These are phyloP conservation scores for Perca schrenkii DNA, from an alignment of 2,113 vertebrate genomes.

Conservation along the genomic window DNA sequence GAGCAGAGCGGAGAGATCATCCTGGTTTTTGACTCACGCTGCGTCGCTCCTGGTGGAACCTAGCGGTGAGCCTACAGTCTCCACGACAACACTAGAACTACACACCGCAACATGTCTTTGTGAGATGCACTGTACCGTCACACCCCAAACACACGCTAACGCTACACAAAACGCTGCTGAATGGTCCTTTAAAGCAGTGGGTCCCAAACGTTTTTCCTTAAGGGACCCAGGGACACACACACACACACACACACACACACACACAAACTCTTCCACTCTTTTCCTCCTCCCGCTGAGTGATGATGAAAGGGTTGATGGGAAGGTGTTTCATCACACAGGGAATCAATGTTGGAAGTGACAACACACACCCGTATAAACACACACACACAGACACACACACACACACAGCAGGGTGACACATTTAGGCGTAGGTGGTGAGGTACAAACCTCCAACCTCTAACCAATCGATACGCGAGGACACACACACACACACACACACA, in stretches of 20 bases:
- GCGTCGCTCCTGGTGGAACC: too few species aligned
- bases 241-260: slow-evolving; percentile 13
- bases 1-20: too few species aligned
- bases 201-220: too few species aligned
- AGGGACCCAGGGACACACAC: neutral
- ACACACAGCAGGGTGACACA: slow-evolving; percentile 41
- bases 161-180: neutral
- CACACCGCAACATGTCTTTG: neutral
- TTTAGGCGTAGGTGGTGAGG: slow-evolving; percentile 46
- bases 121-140: neutral
- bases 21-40: too few species aligned
- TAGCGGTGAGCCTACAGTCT: too few species aligned
- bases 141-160: too few species aligned
- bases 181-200: too few species aligned
- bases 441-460: slow-evolving; percentile 62
- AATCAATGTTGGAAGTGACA: slow-evolving; percentile 72
- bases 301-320: slow-evolving; percentile 67
- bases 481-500: neutral
- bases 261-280: slow-evolving; percentile 8
- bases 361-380: slow-evolving; percentile 43
- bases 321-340: slow-evolving; percentile 71
- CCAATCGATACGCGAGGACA: slow-evolving; percentile 47
- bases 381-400: slow-evolving; percentile 13
- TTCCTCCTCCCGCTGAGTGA: slow-evolving; percentile 50
- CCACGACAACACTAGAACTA: too few species aligned